Base-by-base conservation (phyloP, 2,113 vertebrate genomes). In the Poecilia latipinna region DNA sequence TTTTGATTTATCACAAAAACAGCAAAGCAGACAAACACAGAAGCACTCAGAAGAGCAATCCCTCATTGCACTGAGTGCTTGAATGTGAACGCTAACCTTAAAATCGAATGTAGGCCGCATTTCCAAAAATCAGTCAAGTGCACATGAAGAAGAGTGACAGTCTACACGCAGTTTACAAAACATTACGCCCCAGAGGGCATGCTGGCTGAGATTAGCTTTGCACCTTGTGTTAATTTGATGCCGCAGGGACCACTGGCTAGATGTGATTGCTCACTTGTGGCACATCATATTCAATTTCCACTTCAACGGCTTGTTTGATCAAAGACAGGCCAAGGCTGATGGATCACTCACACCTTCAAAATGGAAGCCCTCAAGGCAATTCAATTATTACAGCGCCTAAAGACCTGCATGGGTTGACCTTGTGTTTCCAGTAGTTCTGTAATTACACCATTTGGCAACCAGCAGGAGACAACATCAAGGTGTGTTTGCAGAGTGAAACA, bases 211-310 rank as follows among this genome's bases (percentile, higher is more conserved):
- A 91, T 93, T 90, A 93, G 80, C 85, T 88, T 78, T 86, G 86
- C 80, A 82, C 90, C 78, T 82, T 12, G 76, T 91, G 89, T 90
- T 93, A 91, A 94, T 94, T 89, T 88, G 85, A 88, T 86, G 85
- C 88, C 79, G 24, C 33, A 22, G 77, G 82, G 80, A 78, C 44
- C 35, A 33, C 68, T 71, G 80, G 76, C 75, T 79, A 73, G 82
- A 80, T 72, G 77, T 79, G 91, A 93, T 92, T 91, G 90, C 89
- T 89, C 67, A 61, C 86, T 91, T 75, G 80, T 84, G 86, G 85
- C 89, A 82, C 82, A 92, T 93, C 90, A 91, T 91, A 90, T 89
- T 91, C 88, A 92, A 94, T 93, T 93, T 94, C 86, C 89, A 86
- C 87, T 77, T 86, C 81, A 79, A 84, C 84, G 72, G 83, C 84